Evolutionary conservation across 2,797 vertebrate genomes (phyloP).

Genomic region (Sarcophilus harrisii): DNA sequence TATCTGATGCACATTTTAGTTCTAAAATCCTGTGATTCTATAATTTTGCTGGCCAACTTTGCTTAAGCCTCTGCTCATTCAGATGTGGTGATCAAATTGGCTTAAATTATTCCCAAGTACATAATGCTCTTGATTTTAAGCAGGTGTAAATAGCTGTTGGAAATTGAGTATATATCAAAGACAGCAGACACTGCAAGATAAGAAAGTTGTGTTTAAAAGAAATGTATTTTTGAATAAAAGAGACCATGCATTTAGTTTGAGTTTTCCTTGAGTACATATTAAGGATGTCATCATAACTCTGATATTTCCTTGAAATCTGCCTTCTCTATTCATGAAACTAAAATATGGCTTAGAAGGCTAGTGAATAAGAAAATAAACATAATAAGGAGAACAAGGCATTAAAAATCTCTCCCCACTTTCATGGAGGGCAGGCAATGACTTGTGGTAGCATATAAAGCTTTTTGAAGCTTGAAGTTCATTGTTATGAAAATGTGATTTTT

Average conservation of each 20-base stretch:
- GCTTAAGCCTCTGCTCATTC: slow-evolving; percentile 70
- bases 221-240: slow-evolving; percentile 75
- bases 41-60: slow-evolving; percentile 63
- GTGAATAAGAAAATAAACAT: slow-evolving; percentile 67
- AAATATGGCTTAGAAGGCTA: slow-evolving; percentile 63
- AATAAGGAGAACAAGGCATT: slow-evolving; percentile 70
- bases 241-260: slow-evolving; percentile 63
- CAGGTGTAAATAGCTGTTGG: slow-evolving; percentile 78
- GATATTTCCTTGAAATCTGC: slow-evolving; percentile 71
- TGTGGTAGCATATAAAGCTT: slow-evolving; percentile 50
- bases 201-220: slow-evolving; percentile 77
- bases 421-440: slow-evolving; percentile 53
- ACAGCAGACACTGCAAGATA: slow-evolving; percentile 64
- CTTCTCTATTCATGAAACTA: slow-evolving; percentile 67
- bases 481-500: slow-evolving; percentile 63
- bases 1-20: background rate
- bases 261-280: slow-evolving; percentile 75
- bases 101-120: slow-evolving; percentile 72
- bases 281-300: slow-evolving; percentile 73
- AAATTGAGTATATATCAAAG: slow-evolving; percentile 71
- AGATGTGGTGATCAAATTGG: slow-evolving; percentile 73
- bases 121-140: slow-evolving; percentile 64
- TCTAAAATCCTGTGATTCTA: slow-evolving; percentile 46
- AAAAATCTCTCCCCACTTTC: slow-evolving; percentile 61
- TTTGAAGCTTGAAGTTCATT: slow-evolving; percentile 61